Evolutionary conservation across 2,113 vertebrate species (phyloP), one percentile per base, ranked within the genome.

Genomic region (Rhabdomys dilectus): DNA sequence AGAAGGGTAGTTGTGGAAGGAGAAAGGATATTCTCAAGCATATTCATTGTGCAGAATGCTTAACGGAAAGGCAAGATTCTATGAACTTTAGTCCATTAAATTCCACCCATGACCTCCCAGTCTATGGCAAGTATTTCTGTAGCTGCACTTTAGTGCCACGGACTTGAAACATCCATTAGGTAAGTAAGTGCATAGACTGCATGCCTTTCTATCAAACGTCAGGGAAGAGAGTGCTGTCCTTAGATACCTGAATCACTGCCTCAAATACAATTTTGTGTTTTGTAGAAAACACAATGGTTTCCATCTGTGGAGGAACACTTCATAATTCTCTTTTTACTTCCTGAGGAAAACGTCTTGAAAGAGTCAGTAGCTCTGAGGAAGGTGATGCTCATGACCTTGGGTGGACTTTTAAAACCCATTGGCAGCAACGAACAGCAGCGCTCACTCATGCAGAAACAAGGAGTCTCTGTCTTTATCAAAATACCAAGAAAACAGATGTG

Each of bases 391-490:
- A 7, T 91, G 51, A 97, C 80, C 56, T 64, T 58, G 21, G 39
- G 29, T 60, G 39, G 36, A 92, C 73, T 91, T 94, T 73, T 73
- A 78, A 64, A 88, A 80, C n/a, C 68, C 5, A 0, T 24, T 51
- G 62, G 29, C n/a, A 88, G 80, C 78, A 29, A 85, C 19, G 19
- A 90, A 92, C 45, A 88, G 4, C 36, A 80, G n/a, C 31, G 21
- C 42, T 68, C 45, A 3, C 56, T 88, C 56, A 58, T 89, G 62
- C 58, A 34, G n/a, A 91, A 91, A 86, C 42, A 60, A 75, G 64
- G 24, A 62, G 16, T 75, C 89, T 89, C 70, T 93, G 93, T 89
- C 86, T 89, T 91, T 5, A 48, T 39, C 45, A 90, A 89, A 82
- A 82, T 22, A 95, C 31, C 12, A 70, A 94, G 13, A 53, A 53